Evolutionary conservation across 2,888 invertebrate genomes (phyloP), one percentile per base, ranked within the genome.

Genomic region (Eristalinus aeneus): DNA sequence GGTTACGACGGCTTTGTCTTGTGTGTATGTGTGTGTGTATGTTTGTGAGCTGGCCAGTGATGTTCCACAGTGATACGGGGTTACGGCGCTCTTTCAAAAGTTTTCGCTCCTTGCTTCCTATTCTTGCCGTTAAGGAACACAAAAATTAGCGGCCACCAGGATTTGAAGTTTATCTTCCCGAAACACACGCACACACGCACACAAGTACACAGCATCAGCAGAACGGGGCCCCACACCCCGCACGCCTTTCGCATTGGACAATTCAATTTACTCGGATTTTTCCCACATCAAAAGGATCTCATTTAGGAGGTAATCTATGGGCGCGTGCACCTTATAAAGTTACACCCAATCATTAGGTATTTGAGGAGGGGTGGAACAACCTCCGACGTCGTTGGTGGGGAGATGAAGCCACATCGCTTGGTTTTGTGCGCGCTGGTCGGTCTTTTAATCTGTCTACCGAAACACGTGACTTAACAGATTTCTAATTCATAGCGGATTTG

Each of bases 241-340:
- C 39, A 22, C 23, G 39, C 74, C 67, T 39, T 77, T 27, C 34
- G 34, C 46, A 63, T 75, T 23, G 71, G 78, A 86, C 86, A 86
- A 86, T 86, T 86, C 78, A 86, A 86, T 86, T 86, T 86, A 67
- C 82, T 77, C 61, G 22, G 64, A 74, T 86, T 82, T 86, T 86
- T 86, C 82, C 86, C 86, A 86, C 86, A 86, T 86, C 86, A 86
- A 82, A 86, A 82, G 86, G 86, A 86, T 73, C 86, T 86, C 86
- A 86, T 86, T 86, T 86, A 74, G 74, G 46, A 81, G 76, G 73
- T 81, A 79, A 78, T 84, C 90, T 89, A 90, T 91, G 90, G 91
- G 88, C 92, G 92, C 92, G 92, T 92, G 92, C 89, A 91, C 90
- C 92, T 91, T 91, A 92, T 92, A 92, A 91, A 91, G 92, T 92